Evolutionary conservation across 1,140 invertebrate species (phyloP), one percentile per base, ranked within the genome.

Genomic region (Macrosteles quadrilineatus): DNA sequence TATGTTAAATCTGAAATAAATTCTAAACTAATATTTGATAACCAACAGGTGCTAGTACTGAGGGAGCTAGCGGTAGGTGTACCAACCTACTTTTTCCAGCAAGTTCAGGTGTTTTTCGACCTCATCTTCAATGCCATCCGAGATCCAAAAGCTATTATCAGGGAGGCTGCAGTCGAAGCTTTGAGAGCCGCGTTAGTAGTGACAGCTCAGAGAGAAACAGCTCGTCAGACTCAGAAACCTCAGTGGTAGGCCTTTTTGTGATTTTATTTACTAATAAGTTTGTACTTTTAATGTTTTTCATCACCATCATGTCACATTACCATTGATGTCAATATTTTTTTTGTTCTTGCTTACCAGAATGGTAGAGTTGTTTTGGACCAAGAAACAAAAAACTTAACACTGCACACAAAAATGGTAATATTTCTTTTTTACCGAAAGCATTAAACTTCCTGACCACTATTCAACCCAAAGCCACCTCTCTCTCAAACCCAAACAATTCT

Each of bases 31-130:
- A n/a, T n/a, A n/a, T n/a, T n/a, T n/a, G n/a, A n/a, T n/a, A n/a
- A 14, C 32, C 32, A 36, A 36, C 77, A 88, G 85, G 87, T 98
- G 1, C 83, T 99, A 25, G 88, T 99, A 12, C 80, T 98, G 6
- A 90, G 93, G 77, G 98, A 99, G 82, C 81, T 99, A 17, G 98
- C 98, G 12, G 89, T 96, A 19, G 94, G 94, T 14, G 95, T 97
- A 82, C 97, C 97, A 1, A 98, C 97, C 17, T 98, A 97, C 81
- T 99, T 99, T 81, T 99, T 98, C 79, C 96, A 98, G 82, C 95
- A 98, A 86, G 94, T 98, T 0, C 93, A 94, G 19, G 90, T 90
- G 57, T 99, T 99, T 81, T 99, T 99, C 81, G 96, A 98, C 71
- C 86, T 93, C 40, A 98, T 99, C 70, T 96, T 99, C 75, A 91